Evolutionary conservation across 2,797 vertebrate genomes (phyloP), one percentile per base, ranked within the genome.

Genomic region (Lacerta bilineata): DNA sequence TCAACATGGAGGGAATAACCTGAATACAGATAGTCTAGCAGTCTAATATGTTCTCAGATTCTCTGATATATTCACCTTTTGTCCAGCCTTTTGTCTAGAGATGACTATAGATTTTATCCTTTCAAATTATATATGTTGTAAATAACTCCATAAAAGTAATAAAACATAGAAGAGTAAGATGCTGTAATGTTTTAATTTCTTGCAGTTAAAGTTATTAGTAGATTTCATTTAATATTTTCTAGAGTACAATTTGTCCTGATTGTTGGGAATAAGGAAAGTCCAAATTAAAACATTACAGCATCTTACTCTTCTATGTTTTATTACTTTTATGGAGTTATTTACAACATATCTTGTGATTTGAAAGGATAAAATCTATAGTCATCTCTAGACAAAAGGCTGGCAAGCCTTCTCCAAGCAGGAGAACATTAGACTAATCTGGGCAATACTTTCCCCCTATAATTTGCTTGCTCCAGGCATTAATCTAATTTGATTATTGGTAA

Each of bases 391-490:
- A 41, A 74, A 5, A 74, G 11, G 69, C 17, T 72, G 82, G 13
- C 36, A 71, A 50, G 8, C 29, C 29, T 77, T 61, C 20, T 68
- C 15, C 41, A 87, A 84, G 1, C 0, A 71, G 59, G n/a, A 89
- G 55, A 18, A 81, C 92, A 91, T n/a, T 89, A 66, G 59, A 25
- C 4, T 2, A 39, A 0, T 3, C 23, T 76, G 88, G 72, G 43
- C 15, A 69, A 25, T 39, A 71, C 75, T 18, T 59, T 89, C 23
- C 1, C 71, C 69, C 20, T 84, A 9, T 0, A 1, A 18, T 15
- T 33, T 0, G 29, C 2, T 76, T 69, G 69, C 18, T 80, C 86
- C 2, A 90, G 11, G 64, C 13, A 81, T 80, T 92, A 90, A 88
- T 90, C 82, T 43, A 3, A 85, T 13, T 74, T 27, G 3, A 27